Percentiles rank a stretch among this genome's conserved stretches.
Evolutionary conservation across 2,888 invertebrate species (phyloP).

Genomic region (Agrochola litura): DNA sequence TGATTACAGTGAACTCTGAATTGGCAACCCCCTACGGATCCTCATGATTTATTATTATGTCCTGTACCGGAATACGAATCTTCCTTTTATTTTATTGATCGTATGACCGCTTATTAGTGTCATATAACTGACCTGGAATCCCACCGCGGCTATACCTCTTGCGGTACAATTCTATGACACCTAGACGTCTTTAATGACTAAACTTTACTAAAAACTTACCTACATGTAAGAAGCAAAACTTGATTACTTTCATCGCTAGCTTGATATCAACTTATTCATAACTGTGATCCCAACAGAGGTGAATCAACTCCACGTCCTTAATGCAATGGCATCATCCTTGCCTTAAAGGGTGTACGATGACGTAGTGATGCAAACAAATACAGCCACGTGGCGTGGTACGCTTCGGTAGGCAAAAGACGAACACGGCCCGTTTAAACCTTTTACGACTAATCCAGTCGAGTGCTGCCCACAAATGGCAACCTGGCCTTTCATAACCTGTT

Average conservation of each 20-base stretch:
- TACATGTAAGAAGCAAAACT: conserved; percentile 10
- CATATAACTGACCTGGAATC: conserved; percentile 49
- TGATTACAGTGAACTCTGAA: conserved; percentile 68
- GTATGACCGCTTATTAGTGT: conserved; percentile 64
- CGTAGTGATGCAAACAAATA: conserved; percentile 84
- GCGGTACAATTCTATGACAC: conserved; percentile 24
- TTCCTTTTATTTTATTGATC: conserved; percentile 63
- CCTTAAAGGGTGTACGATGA: conserved; percentile 84
- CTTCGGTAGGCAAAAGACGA: conserved; percentile 84
- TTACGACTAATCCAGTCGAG: conserved; percentile 90
- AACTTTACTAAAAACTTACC: conserved; percentile 19
- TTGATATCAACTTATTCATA: conserved; percentile 51
- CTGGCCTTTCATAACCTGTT: conserved; percentile 89
- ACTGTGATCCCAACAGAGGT: conserved; percentile 72
- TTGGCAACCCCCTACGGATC: conserved; percentile 72
- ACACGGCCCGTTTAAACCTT: conserved; percentile 88
- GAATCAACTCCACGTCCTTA: conserved; percentile 82
- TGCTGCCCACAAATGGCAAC: conserved; percentile 88
- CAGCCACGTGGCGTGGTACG: conserved; percentile 81
- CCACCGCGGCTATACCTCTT: conserved; percentile 6
- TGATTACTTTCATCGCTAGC: conserved; percentile 41
- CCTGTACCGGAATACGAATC: conserved; percentile 56
- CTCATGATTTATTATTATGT: conserved; percentile 63
- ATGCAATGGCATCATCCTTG: conserved; percentile 81
- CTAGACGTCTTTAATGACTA: conserved; percentile 2